Evolutionary conservation across 2,888 invertebrate genomes (phyloP), one percentile per base, ranked within the genome.

Genomic region (Nomada fucata): DNA sequence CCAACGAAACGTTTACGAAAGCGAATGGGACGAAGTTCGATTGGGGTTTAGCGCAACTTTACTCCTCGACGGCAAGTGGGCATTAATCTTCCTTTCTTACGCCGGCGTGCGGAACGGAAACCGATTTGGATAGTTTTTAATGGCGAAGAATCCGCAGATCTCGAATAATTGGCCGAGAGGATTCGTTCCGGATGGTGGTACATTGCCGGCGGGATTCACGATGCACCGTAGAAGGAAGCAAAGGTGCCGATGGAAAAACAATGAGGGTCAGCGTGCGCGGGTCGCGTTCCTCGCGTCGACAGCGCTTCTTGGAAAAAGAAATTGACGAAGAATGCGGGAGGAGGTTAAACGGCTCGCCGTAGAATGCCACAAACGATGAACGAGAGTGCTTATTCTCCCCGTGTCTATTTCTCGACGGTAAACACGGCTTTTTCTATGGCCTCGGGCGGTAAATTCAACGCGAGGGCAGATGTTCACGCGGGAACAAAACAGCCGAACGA

Each of bases 301-400:
- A 60, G 72, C 60, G 64, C 52, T 15, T 57, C 57, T 18, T 18
- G 60, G 36, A 29, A 63, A 76, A 85, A 80, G 79, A 76, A 87
- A 85, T 87, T 72, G 86, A 83, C 80, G 74, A 76, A 74, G 85
- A 87, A 87, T 87, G 86, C 87, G 69, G 74, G 79, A 83, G 64
- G 73, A 75, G 73, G 72, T 86, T 65, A 71, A 79, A 67, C 67
- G 76, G 15, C 47, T 29, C 18, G 29, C 11, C 55, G 82, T 76
- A 80, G 85, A 85, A 86, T 83, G 87, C 74, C 55, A 26, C 52
- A 20, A 50, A 57, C 57, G 57, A 57, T 60, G 71, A 63, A 79
- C 72, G 74, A 76, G 71, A 26, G 65, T 18, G 20, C 79, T 82
- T 85, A 85, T 85, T 78, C 76, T 60, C 26, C 67, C 52, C 57